These are phyloP conservation scores for Temnothorax curvispinosus DNA, from an alignment of 1,140 invertebrate genomes.

Conservation along the genomic window DNA sequence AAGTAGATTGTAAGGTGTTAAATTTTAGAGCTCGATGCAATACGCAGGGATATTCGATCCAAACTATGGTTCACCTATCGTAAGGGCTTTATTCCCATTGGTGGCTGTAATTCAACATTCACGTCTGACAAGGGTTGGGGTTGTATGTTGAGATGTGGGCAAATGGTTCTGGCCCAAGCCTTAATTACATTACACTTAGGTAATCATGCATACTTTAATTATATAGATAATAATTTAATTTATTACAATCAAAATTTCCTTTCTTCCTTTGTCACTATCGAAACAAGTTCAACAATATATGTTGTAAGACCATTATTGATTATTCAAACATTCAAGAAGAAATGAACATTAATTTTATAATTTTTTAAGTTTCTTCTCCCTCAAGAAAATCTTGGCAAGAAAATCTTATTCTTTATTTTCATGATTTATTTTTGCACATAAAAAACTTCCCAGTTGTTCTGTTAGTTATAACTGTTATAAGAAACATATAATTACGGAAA, in stretches of 20 bases:
- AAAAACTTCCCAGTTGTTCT: too few species aligned
- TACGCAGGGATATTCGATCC: slow-evolving; percentile 93
- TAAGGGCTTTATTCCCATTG: slow-evolving; percentile 95
- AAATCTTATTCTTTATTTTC: not conserved
- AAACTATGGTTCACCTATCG: slow-evolving; percentile 98
- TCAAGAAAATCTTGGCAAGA: not conserved
- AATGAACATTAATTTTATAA: not conserved
- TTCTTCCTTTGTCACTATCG: not conserved
- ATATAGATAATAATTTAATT: not conserved
- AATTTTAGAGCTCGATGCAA: slow-evolving; percentile 91
- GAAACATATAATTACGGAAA: too few species aligned
- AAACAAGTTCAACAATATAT: not conserved
- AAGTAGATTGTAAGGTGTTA: slow-evolving; percentile 64
- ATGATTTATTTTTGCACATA: not conserved
- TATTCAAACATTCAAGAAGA: not conserved
- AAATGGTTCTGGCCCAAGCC: slow-evolving; percentile 98
- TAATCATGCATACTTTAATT: slow-evolving; percentile 61
- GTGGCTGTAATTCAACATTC: slow-evolving; percentile 91
- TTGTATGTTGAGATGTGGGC: slow-evolving; percentile 99
- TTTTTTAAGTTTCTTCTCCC: not conserved
- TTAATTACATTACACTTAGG: slow-evolving; percentile 92
- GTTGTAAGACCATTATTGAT: not conserved
- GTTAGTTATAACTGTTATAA: too few species aligned
- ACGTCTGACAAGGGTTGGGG: slow-evolving; percentile 99
- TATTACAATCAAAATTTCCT: not conserved